Evolutionary conservation across 2,888 invertebrate species (phyloP).

Genomic region (Ceraclea dissimilis): DNA sequence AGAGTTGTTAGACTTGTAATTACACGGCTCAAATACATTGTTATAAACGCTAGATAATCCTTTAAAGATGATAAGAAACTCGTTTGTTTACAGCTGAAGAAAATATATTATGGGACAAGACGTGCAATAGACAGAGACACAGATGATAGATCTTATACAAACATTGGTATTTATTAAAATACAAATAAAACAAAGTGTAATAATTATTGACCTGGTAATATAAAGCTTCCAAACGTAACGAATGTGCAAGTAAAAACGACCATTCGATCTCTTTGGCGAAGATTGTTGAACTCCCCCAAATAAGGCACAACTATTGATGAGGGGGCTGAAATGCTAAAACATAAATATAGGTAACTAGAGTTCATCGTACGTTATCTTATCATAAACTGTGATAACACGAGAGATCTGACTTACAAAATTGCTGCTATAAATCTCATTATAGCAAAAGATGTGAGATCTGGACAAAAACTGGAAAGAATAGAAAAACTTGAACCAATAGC

Average conservation of each 20-base stretch:
- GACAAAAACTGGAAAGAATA: constrained; percentile 52
- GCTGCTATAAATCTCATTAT: constrained; percentile 58
- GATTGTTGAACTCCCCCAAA: constrained; percentile 51
- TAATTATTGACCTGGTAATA: constrained; percentile 33
- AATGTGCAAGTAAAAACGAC: constrained; percentile 43
- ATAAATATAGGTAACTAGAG: background rate
- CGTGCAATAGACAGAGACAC: too few relatives aligned
- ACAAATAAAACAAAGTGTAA: too few relatives aligned
- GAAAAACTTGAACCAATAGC: constrained; percentile 47
- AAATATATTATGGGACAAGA: too few relatives aligned
- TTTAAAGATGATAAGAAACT: background rate
- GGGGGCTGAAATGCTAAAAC: constrained; percentile 40
- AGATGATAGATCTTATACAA: too few relatives aligned
- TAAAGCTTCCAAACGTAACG: constrained; percentile 32
- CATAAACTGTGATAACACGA: too few relatives aligned
- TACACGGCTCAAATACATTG: too few relatives aligned
- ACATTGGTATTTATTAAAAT: too few relatives aligned
- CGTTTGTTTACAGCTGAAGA: too few relatives aligned
- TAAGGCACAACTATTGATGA: constrained; percentile 53
- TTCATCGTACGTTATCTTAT: background rate
- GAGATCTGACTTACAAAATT: constrained; percentile 51
- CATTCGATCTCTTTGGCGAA: constrained; percentile 44
- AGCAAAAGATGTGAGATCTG: constrained; percentile 50
- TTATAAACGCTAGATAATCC: too few relatives aligned
- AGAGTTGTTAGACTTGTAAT: too few relatives aligned